A percentile compares a stretch with the other conserved stretches of the same genome.
Evolutionary conservation across 1,140 invertebrate species (phyloP).

Genomic region (Drosophila watanabei): DNA sequence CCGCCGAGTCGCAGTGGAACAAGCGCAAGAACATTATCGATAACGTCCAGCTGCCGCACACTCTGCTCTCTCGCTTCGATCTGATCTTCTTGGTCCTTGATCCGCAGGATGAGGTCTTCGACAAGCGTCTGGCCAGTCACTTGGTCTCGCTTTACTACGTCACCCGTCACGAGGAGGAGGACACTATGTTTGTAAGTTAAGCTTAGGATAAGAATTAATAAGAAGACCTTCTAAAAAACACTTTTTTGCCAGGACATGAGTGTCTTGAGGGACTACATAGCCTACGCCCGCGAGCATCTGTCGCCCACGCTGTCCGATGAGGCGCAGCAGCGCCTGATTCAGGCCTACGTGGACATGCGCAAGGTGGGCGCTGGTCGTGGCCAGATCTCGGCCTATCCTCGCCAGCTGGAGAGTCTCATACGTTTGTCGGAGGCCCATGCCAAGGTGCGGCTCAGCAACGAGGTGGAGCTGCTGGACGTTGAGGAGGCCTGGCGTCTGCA

Average conservation of each 20-base stretch:
- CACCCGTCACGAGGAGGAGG: slow-evolving; percentile 90
- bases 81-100: slow-evolving; percentile 99
- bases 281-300: slow-evolving; percentile 96
- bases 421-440: slow-evolving; percentile 98
- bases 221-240: slow-evolving; percentile 16
- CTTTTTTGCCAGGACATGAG: slow-evolving; percentile 90
- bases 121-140: slow-evolving; percentile 95
- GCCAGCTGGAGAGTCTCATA: slow-evolving; percentile 99
- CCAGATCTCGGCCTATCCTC: slow-evolving; percentile 98
- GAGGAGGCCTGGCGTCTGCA: slow-evolving; percentile 98
- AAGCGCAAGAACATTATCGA: slow-evolving; percentile 97
- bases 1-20: slow-evolving; percentile 99
- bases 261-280: slow-evolving; percentile 97
- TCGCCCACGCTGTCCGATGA: slow-evolving; percentile 95
- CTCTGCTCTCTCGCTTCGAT: slow-evolving; percentile 98
- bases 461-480: slow-evolving; percentile 95
- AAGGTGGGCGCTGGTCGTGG: slow-evolving; percentile 95
- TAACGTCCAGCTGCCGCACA: slow-evolving; percentile 98
- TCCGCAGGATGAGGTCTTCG: slow-evolving; percentile 97
- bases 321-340: slow-evolving; percentile 94
- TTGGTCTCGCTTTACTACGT: slow-evolving; percentile 97
- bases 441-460: slow-evolving; percentile 94
- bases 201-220: neutral
- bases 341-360: slow-evolving; percentile 98
- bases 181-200: slow-evolving; percentile 91